Evolutionary conservation across 2,113 vertebrate species (phyloP).

Genomic region (Pteruthius melanotis): DNA sequence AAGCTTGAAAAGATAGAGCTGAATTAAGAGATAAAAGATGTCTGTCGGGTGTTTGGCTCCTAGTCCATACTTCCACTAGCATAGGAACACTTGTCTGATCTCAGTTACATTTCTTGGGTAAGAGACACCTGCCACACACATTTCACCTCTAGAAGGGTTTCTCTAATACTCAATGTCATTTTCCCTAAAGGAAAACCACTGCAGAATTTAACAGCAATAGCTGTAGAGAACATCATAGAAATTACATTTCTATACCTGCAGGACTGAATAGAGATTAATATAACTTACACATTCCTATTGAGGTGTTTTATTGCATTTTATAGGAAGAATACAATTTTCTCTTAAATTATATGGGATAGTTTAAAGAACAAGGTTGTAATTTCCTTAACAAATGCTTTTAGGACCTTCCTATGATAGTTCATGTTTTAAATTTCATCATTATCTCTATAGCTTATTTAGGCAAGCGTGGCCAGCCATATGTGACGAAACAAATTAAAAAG

Average conservation of each 20-base stretch:
- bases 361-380: constrained; percentile 57
- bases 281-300: background rate
- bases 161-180: background rate
- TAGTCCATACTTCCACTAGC: background rate
- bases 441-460: constrained; percentile 45
- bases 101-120: background rate
- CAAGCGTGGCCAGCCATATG: background rate
- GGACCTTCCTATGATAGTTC: constrained; percentile 8
- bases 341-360: constrained; percentile 16
- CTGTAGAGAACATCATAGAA: constrained; percentile 24
- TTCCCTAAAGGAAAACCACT: background rate
- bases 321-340: constrained; percentile 38
- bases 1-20: background rate
- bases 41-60: background rate
- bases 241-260: constrained; percentile 47
- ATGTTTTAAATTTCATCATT: constrained; percentile 11
- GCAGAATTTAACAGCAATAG: constrained; percentile 37
- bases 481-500: constrained; percentile 22
- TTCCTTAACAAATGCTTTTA: constrained; percentile 52
- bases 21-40: background rate
- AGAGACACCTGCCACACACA: background rate
- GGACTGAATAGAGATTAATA: constrained; percentile 27
- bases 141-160: background rate
- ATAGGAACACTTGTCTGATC: background rate
- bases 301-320: constrained; percentile 48